Conservation (phyloP, 2,113 vertebrate genomes). For the Dissostichus mawsoni region DNA sequence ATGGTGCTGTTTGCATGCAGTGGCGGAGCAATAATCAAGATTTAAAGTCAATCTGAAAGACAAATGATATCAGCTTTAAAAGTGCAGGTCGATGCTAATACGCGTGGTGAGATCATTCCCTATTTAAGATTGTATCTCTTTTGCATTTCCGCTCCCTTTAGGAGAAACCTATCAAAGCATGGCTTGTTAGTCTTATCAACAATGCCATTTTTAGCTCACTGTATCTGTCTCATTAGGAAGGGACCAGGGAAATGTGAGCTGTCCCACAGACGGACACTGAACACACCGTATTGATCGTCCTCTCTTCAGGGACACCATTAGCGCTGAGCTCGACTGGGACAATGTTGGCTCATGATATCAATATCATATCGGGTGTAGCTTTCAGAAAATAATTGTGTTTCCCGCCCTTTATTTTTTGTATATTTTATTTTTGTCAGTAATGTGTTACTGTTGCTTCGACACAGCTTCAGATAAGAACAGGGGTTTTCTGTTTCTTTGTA, state of each 20-base stretch:
- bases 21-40: neutral
- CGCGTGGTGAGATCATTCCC: neutral
- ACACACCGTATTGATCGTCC: conserved; percentile 56
- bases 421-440: conserved; percentile 24
- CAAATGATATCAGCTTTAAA: neutral
- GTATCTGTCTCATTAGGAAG: conserved; percentile 11
- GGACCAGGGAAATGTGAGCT: conserved; percentile 44
- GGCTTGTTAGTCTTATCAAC: conserved; percentile 19
- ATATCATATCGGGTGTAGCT: conserved; percentile 20
- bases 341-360: neutral
- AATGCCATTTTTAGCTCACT: conserved; percentile 42
- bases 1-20: no score
- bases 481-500: neutral
- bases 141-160: neutral
- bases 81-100: neutral
- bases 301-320: conserved; percentile 47
- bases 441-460: neutral
- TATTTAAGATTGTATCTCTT: conserved; percentile 5
- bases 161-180: neutral
- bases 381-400: conserved; percentile 22
- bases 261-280: conserved; percentile 27
- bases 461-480: neutral
- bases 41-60: neutral
- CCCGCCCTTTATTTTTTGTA: conserved; percentile 3
- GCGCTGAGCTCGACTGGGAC: neutral